Evolutionary conservation across 2,113 vertebrate genomes (phyloP).

Genomic region (Cyrtonyx montezumae): DNA sequence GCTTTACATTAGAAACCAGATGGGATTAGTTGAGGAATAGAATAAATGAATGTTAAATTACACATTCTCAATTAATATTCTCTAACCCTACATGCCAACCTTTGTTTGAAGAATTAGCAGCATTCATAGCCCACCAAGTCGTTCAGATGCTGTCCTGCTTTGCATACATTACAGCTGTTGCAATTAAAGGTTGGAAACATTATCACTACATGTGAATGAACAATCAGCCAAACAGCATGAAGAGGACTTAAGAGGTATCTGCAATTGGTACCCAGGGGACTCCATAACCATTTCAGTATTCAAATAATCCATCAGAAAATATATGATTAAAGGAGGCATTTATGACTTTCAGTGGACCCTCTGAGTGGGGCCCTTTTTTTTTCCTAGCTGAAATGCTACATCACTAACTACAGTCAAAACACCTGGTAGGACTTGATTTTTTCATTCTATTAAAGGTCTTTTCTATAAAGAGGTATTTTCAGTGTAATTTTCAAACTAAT

Average conservation of each 20-base stretch:
- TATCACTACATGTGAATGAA: background rate
- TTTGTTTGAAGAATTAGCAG: background rate
- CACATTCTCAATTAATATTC: background rate
- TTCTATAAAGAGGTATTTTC: slow-evolving; percentile 3
- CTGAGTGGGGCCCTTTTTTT: background rate
- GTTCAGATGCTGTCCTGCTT: background rate
- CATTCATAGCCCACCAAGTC: background rate
- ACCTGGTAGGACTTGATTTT: background rate
- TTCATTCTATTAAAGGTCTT: background rate
- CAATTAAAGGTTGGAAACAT: background rate
- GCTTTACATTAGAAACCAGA: background rate
- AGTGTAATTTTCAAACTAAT: background rate
- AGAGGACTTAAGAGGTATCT: background rate
- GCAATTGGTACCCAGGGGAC: background rate
- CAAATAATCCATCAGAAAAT: background rate
- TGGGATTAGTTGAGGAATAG: background rate
- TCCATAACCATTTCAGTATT: background rate
- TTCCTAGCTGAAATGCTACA: background rate
- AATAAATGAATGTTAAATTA: background rate
- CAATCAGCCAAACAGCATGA: background rate
- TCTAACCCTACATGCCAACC: background rate
- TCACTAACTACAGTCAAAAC: slow-evolving; percentile 18
- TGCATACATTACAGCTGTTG: background rate
- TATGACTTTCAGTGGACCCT: background rate
- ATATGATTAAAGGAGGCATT: background rate